Conservation (phyloP, 2,888 invertebrate genomes). For the Aphrophora alni region DNA sequence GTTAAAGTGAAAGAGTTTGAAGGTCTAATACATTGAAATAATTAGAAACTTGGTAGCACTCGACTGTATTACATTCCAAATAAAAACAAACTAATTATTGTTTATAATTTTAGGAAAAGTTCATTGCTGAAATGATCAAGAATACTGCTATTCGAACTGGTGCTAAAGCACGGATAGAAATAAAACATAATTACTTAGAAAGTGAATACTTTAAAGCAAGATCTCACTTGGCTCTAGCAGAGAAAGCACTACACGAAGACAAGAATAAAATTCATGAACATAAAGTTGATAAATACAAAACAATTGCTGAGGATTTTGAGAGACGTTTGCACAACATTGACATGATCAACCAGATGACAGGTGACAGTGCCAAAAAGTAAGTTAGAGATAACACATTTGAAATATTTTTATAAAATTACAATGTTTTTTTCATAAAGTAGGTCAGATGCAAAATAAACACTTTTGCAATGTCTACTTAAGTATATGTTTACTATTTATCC, state of each 20-base stretch:
- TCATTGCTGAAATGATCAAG: conserved; percentile 71
- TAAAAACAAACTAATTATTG: no score
- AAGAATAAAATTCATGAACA: conserved; percentile 54
- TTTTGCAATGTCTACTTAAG: neutral
- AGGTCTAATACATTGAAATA: no score
- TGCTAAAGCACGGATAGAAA: conserved; percentile 67
- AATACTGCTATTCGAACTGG: conserved; percentile 64
- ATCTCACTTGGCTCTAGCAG: conserved; percentile 63
- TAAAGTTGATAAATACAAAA: conserved; percentile 58
- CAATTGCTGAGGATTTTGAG: conserved; percentile 60
- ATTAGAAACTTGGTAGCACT: no score
- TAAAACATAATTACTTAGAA: conserved; percentile 67
- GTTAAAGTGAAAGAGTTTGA: no score
- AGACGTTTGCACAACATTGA: conserved; percentile 62
- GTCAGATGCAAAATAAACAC: no score
- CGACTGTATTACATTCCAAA: no score
- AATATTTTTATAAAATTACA: no score
- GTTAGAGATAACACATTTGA: no score
- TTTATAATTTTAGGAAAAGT: conserved; percentile 73
- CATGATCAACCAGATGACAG: conserved; percentile 64
- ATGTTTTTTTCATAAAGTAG: no score
- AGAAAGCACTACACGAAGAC: conserved; percentile 59
- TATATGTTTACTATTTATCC: no score
- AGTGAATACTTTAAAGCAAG: conserved; percentile 66
- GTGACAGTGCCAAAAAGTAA: conserved; percentile 66